phyloP scores from a whole-genome alignment of 1,140 invertebrate species.

The Thaumatotibia leucotreta region DNA sequence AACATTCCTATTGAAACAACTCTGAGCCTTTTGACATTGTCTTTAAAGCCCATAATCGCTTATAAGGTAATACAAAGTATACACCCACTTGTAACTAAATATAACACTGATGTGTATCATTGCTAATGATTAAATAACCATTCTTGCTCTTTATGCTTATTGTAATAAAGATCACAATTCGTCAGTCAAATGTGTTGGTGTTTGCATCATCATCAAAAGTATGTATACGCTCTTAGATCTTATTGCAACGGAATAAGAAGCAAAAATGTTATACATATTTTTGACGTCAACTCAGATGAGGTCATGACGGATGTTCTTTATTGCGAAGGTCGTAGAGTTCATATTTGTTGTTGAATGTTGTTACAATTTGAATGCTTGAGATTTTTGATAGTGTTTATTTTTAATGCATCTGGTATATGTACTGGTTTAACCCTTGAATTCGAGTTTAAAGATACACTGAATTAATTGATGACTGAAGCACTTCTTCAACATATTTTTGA shows the following conservation, averaged over 20 bases:
- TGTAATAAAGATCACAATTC: too few species aligned
- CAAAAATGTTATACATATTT: too few species aligned
- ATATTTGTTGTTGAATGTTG: not conserved
- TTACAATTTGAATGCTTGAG: not conserved
- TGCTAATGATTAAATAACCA: too few species aligned
- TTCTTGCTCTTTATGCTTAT: too few species aligned
- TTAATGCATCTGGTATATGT: not conserved
- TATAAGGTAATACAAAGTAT: not conserved
- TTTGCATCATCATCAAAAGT: too few species aligned
- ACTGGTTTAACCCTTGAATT: not conserved
- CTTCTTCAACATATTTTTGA: too few species aligned
- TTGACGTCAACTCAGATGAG: too few species aligned
- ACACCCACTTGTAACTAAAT: slow-evolving; percentile 10
- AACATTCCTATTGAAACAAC: not conserved
- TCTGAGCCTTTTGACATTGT: not conserved
- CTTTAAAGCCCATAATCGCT: not conserved
- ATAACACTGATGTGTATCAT: slow-evolving; percentile 1
- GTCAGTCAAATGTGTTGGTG: too few species aligned
- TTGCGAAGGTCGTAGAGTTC: not conserved
- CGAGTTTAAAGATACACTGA: too few species aligned
- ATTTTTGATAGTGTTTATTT: not conserved
- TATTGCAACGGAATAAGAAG: too few species aligned
- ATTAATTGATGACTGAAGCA: too few species aligned
- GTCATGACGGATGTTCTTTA: not conserved
- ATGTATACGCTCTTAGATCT: too few species aligned